Evolutionary conservation across 1,140 invertebrate genomes (phyloP).

Genomic region (Anthonomus grandis): DNA sequence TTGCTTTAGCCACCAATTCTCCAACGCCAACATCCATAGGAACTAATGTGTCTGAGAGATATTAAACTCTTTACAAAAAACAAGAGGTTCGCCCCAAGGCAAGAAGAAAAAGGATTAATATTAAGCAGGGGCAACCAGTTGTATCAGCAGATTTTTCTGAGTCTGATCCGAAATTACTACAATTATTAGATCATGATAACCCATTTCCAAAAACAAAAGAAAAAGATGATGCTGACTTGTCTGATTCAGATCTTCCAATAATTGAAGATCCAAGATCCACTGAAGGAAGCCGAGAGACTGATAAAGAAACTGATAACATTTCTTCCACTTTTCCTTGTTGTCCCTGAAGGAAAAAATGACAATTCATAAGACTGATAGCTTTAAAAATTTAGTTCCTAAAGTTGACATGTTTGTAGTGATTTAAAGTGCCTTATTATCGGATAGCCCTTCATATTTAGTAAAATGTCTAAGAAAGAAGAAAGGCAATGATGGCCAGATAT

Average conservation of each 20-base stretch:
- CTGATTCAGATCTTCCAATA: background rate
- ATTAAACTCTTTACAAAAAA: background rate
- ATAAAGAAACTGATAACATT: no score
- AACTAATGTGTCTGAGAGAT: background rate
- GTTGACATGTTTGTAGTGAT: background rate
- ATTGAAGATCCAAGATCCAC: no score
- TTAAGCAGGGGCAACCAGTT: background rate
- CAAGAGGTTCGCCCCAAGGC: background rate
- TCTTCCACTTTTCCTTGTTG: background rate
- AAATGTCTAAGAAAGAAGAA: conserved; percentile 6
- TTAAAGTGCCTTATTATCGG: background rate
- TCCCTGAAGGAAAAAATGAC: no score
- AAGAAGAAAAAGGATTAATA: background rate
- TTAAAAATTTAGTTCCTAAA: background rate
- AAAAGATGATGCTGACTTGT: background rate
- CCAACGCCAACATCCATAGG: background rate
- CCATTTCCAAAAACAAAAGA: background rate
- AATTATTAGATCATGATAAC: background rate
- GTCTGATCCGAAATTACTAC: no score
- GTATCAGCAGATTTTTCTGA: background rate
- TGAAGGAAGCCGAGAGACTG: no score
- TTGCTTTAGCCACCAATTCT: background rate
- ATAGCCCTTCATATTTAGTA: background rate
- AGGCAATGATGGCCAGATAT: conserved; percentile 4
- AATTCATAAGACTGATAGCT: background rate